Evolutionary conservation across 2,797 vertebrate genomes (phyloP).

Genomic region (Dendrocincla tyrannina): DNA sequence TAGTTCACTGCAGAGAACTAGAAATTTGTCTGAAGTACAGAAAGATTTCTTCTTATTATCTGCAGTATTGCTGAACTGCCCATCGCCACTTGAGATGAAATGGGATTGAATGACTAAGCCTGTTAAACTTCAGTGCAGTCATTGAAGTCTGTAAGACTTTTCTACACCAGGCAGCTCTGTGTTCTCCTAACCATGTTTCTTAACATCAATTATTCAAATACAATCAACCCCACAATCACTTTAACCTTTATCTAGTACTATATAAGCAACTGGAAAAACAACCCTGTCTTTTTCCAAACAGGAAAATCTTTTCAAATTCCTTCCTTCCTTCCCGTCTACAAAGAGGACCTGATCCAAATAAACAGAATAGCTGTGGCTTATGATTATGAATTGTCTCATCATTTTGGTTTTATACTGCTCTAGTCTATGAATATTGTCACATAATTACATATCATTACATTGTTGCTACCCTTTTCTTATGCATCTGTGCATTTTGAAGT

Average conservation of each 20-base stretch:
- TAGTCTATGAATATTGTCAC: neutral
- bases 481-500: conserved; percentile 9
- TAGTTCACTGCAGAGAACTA: neutral
- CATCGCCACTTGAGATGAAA: neutral
- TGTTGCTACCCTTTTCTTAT: neutral
- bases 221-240: neutral
- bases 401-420: neutral
- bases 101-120: neutral
- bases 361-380: neutral
- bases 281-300: neutral
- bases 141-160: neutral
- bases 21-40: neutral
- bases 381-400: neutral
- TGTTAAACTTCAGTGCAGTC: neutral
- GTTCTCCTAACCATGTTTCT: neutral
- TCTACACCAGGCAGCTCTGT: neutral
- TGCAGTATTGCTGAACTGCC: neutral
- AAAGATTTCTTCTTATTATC: neutral
- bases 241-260: neutral
- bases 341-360: neutral
- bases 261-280: neutral
- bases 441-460: neutral
- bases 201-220: neutral
- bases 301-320: neutral
- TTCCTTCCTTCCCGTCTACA: neutral